phyloP scores from a whole-genome alignment of 1,140 invertebrate species.

The Cyrtorhinus lividipennis region DNA sequence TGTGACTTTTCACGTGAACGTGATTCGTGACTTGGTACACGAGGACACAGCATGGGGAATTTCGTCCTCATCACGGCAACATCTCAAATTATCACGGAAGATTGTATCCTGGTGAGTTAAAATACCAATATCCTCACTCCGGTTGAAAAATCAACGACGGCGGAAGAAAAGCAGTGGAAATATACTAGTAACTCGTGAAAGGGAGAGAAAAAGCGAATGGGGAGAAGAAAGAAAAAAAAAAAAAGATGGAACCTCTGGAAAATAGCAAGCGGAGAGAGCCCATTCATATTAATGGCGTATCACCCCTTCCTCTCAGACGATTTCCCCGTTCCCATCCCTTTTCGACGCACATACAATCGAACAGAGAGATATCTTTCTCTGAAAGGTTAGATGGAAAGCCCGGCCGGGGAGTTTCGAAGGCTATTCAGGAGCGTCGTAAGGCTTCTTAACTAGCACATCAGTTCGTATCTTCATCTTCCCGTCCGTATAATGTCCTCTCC shows the following conservation, averaged over 20 bases:
- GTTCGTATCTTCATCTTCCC: background rate
- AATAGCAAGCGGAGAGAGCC: background rate
- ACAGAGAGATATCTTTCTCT: background rate
- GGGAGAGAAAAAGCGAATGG: too few relatives aligned
- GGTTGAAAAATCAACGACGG: too few relatives aligned
- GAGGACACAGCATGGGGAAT: too few relatives aligned
- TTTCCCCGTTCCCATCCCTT: background rate
- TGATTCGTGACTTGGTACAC: too few relatives aligned
- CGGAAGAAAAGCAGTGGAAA: too few relatives aligned
- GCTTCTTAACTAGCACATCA: background rate
- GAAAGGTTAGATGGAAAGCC: background rate
- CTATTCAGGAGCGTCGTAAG: background rate
- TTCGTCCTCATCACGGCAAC: too few relatives aligned
- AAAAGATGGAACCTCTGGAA: background rate
- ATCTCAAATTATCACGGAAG: too few relatives aligned
- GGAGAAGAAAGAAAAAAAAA: too few relatives aligned
- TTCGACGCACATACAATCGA: background rate
- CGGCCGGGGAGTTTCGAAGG: background rate
- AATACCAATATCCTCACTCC: too few relatives aligned
- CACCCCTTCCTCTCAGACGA: background rate
- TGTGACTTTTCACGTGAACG: too few relatives aligned
- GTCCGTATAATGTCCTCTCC: background rate
- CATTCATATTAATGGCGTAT: background rate
- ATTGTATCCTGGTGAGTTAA: too few relatives aligned
- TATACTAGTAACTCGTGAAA: too few relatives aligned